Conservation (phyloP, 2,113 vertebrate species). For the Junco hyemalis region DNA sequence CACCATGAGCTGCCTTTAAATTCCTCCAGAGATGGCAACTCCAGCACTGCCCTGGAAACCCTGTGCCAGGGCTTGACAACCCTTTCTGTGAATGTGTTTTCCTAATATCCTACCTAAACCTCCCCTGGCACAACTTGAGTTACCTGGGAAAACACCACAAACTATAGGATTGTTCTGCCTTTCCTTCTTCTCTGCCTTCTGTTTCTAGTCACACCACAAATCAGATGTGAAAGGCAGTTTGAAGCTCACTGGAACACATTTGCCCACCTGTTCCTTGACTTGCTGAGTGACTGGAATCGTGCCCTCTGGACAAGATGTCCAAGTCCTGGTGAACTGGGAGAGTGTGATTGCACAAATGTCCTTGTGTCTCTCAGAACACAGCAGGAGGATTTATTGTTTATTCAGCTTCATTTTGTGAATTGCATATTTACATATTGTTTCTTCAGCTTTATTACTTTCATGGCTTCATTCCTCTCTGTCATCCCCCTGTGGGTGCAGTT, state of each 20-base stretch:
- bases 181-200: not conserved
- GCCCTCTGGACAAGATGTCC: not conserved
- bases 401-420: not conserved
- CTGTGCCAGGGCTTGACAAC: not conserved
- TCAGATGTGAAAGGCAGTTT: not conserved
- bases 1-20: not conserved
- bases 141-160: not conserved
- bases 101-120: not conserved
- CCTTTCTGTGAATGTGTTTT: not conserved
- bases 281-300: not conserved
- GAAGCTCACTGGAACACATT: not conserved
- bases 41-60: not conserved
- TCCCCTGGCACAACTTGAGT: not conserved
- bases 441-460: not conserved
- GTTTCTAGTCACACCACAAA: not conserved
- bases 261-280: not conserved
- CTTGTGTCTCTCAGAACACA: fast-evolving
- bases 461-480: fast-evolving
- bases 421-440: too few relatives aligned
- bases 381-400: not conserved
- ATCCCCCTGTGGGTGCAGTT: fast-evolving
- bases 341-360: not conserved
- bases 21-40: not conserved
- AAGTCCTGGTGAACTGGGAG: not conserved
- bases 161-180: not conserved